phyloP scores from a whole-genome alignment of 2,888 invertebrate genomes.

The Allolobophora icterica region DNA sequence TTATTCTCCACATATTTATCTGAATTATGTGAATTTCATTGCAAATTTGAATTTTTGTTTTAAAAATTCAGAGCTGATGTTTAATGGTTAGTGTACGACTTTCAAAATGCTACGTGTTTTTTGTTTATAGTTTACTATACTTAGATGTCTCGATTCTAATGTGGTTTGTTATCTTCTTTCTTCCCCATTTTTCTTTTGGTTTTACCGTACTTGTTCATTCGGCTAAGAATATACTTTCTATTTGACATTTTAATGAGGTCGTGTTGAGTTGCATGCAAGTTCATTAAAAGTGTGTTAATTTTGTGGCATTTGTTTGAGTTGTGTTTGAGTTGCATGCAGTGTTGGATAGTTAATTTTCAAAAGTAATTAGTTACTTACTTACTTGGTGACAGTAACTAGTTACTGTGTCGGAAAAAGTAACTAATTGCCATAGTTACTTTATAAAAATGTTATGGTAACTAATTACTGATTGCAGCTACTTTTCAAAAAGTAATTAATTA shows the following conservation, averaged over 20 bases:
- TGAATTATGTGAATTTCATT: conserved; percentile 14
- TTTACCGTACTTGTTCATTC: not conserved
- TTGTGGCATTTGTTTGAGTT: not conserved
- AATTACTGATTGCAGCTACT: too few species aligned
- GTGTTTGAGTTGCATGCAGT: not conserved
- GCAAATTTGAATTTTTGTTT: not conserved
- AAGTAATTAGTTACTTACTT: too few species aligned
- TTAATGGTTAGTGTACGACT: conserved; percentile 25
- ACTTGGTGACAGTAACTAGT: too few species aligned
- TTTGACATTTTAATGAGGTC: not conserved
- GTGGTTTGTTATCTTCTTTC: not conserved
- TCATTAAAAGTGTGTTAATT: not conserved
- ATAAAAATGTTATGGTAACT: too few species aligned
- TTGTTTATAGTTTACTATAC: not conserved
- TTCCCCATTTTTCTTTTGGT: not conserved
- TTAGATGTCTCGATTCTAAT: not conserved
- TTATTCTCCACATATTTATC: not conserved
- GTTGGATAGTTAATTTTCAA: not conserved
- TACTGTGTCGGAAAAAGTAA: too few species aligned
- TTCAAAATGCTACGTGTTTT: not conserved
- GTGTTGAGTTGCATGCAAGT: not conserved
- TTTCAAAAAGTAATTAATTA: too few species aligned
- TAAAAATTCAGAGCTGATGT: conserved; percentile 33
- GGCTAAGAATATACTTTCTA: not conserved
- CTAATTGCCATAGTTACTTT: too few species aligned